These are phyloP conservation scores for Pristionchus exspectatus DNA, from an alignment of 2,888 invertebrate genomes.

Conservation along the genomic window DNA sequence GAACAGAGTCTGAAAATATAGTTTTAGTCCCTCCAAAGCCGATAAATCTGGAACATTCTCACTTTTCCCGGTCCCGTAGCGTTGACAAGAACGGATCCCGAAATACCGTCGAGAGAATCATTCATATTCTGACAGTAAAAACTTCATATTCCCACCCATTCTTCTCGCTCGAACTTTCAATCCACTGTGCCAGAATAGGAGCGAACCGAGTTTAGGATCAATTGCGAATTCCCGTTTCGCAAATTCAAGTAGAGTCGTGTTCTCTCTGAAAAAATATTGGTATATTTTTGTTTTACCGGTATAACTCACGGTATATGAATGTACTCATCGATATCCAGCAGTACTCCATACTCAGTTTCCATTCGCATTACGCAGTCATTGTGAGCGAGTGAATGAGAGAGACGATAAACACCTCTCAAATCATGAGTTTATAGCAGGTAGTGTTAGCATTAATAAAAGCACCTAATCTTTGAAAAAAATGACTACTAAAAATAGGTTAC, in stretches of 20 bases:
- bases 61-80: slow-evolving; percentile 17
- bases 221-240: neutral
- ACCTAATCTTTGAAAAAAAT: neutral
- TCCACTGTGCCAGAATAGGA: neutral
- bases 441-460: neutral
- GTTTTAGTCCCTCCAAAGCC: neutral
- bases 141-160: neutral
- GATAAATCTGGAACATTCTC: neutral
- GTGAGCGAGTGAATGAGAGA: slow-evolving; percentile 35
- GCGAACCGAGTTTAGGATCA: neutral
- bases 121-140: slow-evolving; percentile 1
- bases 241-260: neutral
- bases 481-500: neutral
- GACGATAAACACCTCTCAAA: neutral
- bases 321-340: slow-evolving; percentile 33
- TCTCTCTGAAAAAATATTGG: neutral
- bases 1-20: neutral
- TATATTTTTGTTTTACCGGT: neutral
- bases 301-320: neutral
- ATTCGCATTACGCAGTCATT: slow-evolving; percentile 23
- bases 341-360: neutral
- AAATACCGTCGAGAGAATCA: neutral
- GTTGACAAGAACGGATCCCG: neutral
- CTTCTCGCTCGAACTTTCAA: neutral
- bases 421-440: neutral